These are phyloP conservation scores for Leuctra nigra DNA, from an alignment of 2,888 invertebrate species.

Conservation along the genomic window DNA sequence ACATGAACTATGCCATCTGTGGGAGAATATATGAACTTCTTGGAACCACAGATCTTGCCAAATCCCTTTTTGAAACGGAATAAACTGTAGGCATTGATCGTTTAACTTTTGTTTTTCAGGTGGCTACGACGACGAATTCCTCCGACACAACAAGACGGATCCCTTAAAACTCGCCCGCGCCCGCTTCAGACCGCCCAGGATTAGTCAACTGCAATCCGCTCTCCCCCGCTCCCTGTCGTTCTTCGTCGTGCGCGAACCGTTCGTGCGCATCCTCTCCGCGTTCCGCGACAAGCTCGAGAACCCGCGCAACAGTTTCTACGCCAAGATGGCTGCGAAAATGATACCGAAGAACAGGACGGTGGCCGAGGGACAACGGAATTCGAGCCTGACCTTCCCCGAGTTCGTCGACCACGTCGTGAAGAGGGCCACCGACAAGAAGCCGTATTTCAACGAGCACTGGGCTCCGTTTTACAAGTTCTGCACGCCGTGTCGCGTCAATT, in stretches of 20 bases:
- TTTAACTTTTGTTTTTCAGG: too few species aligned
- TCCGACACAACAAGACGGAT: constrained; percentile 24
- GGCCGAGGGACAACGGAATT: too few species aligned
- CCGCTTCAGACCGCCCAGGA: constrained; percentile 28
- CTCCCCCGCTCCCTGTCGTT: constrained; percentile 28
- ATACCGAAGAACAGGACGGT: constrained; percentile 9
- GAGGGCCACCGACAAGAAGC: constrained; percentile 18
- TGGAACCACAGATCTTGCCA: too few species aligned
- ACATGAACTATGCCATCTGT: too few species aligned
- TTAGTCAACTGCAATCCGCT: constrained; percentile 23
- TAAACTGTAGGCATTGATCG: too few species aligned
- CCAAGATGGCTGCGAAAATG: constrained; percentile 26
- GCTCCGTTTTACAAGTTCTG: constrained; percentile 57
- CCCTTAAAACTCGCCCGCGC: constrained; percentile 28
- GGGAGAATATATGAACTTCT: too few species aligned
- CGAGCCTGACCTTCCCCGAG: constrained; percentile 47
- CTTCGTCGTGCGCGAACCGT: constrained; percentile 30
- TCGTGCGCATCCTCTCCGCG: constrained; percentile 30
- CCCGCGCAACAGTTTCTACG: constrained; percentile 26
- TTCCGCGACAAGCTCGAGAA: constrained; percentile 29
- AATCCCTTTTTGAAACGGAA: too few species aligned
- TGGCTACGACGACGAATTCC: constrained; percentile 27
- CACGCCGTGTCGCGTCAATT: constrained; percentile 58
- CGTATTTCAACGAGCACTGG: constrained; percentile 53
- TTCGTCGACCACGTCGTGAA: constrained; percentile 32